These are phyloP conservation scores for Strongylocentrotus purpuratus DNA, from an alignment of 35 echinoderm and acorn worm genomes.

Conservation along the genomic window DNA sequence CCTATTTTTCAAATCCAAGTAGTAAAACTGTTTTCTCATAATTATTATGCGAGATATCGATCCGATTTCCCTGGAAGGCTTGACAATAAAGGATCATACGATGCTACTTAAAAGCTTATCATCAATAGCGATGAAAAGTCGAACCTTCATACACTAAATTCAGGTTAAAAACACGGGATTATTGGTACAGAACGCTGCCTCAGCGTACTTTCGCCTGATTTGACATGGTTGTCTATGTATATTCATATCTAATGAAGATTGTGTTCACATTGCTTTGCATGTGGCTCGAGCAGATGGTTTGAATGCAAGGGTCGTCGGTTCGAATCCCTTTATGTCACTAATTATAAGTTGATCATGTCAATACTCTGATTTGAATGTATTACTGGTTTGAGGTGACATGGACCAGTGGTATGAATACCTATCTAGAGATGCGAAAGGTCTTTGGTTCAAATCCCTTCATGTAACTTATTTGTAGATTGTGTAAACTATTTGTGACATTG, in stretches of 20 bases:
- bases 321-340: too few relatives aligned
- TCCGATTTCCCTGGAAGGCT: neutral
- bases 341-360: too few relatives aligned
- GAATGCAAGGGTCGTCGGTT: too few relatives aligned
- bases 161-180: neutral
- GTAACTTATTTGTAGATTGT: too few relatives aligned
- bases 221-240: neutral
- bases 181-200: neutral
- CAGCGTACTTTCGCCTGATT: neutral
- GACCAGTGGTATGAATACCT: too few relatives aligned
- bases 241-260: neutral
- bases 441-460: too few relatives aligned
- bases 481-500: too few relatives aligned
- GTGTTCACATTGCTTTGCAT: too few relatives aligned
- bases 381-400: too few relatives aligned
- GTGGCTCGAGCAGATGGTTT: too few relatives aligned
- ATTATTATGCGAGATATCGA: neutral
- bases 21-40: neutral
- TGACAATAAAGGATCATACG: neutral
- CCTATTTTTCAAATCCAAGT: neutral
- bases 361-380: too few relatives aligned
- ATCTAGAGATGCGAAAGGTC: too few relatives aligned
- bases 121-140: neutral
- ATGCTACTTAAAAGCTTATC: neutral
- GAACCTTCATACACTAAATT: neutral